Conservation (phyloP, 2,888 invertebrate genomes). For the Ceramica pisi region DNA sequence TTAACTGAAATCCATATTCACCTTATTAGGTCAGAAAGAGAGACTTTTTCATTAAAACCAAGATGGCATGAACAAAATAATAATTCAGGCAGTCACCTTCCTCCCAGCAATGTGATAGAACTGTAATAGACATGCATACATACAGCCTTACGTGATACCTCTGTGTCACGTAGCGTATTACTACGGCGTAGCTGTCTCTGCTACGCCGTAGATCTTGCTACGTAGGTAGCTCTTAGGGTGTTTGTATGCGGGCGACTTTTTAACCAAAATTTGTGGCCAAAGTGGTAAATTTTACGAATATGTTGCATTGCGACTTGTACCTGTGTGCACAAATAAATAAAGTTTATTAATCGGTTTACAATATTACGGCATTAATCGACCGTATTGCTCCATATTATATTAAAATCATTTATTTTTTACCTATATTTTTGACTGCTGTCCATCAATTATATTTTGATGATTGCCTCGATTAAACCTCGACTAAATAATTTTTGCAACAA, state of each 20-base stretch:
- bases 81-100: constrained; percentile 33
- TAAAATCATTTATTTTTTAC: no score
- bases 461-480: no score
- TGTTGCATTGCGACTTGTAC: no score
- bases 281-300: neutral
- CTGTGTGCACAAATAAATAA: no score
- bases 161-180: constrained; percentile 63
- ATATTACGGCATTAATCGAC: no score
- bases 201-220: constrained; percentile 58
- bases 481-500: no score
- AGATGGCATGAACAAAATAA: constrained; percentile 26
- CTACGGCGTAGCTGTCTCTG: constrained; percentile 55
- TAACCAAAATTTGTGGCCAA: neutral
- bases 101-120: constrained; percentile 40
- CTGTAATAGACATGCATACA: constrained; percentile 58
- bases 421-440: no score
- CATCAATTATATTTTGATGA: no score
- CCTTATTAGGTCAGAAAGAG: neutral
- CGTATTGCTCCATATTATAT: no score
- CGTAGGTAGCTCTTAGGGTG: constrained; percentile 26
- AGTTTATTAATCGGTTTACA: no score
- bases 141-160: constrained; percentile 52
- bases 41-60: constrained; percentile 22
- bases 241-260: neutral
- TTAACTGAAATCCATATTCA: neutral